Base-by-base conservation (phyloP, 2,113 vertebrate genomes). In the Xenopus laevis region DNA sequence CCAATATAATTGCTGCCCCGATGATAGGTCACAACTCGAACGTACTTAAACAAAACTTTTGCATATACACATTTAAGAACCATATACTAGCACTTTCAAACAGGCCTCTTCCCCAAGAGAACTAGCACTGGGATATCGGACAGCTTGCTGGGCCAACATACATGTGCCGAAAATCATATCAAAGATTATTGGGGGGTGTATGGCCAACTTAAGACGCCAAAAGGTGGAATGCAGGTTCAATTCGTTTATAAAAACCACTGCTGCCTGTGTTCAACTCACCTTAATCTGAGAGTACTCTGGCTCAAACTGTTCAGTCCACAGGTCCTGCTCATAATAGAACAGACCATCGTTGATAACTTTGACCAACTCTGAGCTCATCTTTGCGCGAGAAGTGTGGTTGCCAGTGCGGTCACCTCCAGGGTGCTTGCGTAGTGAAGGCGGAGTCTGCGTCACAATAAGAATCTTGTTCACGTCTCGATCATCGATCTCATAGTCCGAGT, bases 331-430 rank as follows among this genome's bases (percentile, higher is more conserved):
- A 0, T 99, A 99, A 90, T 98, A 98, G 85, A 92, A 98, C 8
- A 99, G 95, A 17, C 97, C 97, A 1, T 99, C 97, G 0, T 98
- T 99, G 84, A 99, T 99, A 55, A 96, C 95, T 81, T 98, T 99
- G 72, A 85, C 97, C 74, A 95, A 88, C 80, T 99, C 97, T 0
- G 87, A 93, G 77, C 92, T 92, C 81, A 99, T 95, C 85, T 99
- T 99, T 79, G 97, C 91, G 50, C 97, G 91, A 0, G 97, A 98
- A 0, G 93, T 93, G 83, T 98, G 95, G 80, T 98, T 92, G 30
- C 97, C 97, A 0, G 97, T 98, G 68, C 97, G 92, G 82, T 99
- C 97, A 1, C 97, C 97, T 0, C 97, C 96, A 0, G 97, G 97
- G 20, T 99, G 97, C 73, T 97, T 96, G 77, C 96, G 92, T 82